Base-by-base conservation (phyloP, 1,140 invertebrate species). In the Halesus radiatus region DNA sequence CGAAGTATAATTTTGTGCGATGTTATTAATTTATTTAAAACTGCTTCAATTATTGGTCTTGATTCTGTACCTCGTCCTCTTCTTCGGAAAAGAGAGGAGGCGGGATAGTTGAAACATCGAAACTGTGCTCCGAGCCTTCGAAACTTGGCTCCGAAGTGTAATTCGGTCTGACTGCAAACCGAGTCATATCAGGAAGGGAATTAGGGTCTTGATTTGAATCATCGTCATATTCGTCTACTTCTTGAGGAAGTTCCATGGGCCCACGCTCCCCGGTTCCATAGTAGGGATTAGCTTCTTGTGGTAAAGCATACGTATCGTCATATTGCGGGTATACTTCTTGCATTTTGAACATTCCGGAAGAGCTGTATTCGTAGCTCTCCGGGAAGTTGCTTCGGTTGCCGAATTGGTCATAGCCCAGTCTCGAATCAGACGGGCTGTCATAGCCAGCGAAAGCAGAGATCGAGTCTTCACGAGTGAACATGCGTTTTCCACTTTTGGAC, bases 71-170 rank as follows among this genome's bases (percentile, higher is more conserved):
- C 75, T 92, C 91, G 45, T 93, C 91, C 78, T 93, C 91, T 80
- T 93, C 92, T 77, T 93, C 92, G 23, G 92, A 90, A 70, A 93
- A 87, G 23, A 94, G 86, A 8, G 93, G 93, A 26, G 93, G 93
- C 1, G 93, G 93, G 75, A 94, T 90, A 37, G 89, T 92, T 3
- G 92, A 90, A 0, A 94, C 92, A 83, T 94, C 93, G 84, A 94
- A 94, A 84, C 92, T 92, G 53, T 92, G 92, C 83, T 93, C 92
- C 15, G 91, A 92, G 53, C 92, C 92, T 16, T 90, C 89, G 83
- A 83, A 83, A 32, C 82, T 83, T 10, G 82, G 82, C 52, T 83
- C 82, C 6, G 82, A 83, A 13, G 56, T 83, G 68, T 83, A 83
- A 8, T 29, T 54, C 7, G 82, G 80, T 32, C 79, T 70, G 5